A percentile compares a stretch with the other conserved stretches of the same genome.
phyloP scores from a whole-genome alignment of 2,113 vertebrate species.

The Crypturellus undulatus region DNA sequence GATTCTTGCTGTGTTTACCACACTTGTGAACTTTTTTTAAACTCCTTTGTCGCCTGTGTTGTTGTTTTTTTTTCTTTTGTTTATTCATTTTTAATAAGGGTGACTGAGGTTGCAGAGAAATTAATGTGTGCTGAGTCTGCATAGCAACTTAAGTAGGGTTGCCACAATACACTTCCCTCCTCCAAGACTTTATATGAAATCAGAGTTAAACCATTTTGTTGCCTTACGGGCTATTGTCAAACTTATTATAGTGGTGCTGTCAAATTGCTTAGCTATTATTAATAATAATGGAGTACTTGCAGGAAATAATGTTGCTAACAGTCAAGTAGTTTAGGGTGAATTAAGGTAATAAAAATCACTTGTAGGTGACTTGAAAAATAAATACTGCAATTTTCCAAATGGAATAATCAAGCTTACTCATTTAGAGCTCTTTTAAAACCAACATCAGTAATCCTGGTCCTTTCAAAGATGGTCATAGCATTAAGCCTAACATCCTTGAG shows the following conservation, averaged over 20 bases:
- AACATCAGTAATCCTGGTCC: background rate
- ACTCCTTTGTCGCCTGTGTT: conserved; percentile 88
- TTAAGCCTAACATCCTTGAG: background rate
- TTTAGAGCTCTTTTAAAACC: background rate
- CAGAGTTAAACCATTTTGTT: conserved; percentile 7
- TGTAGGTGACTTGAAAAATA: conserved; percentile 11
- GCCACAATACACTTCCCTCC: conserved; percentile 84
- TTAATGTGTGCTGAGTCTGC: conserved; percentile 94
- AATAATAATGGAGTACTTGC: background rate
- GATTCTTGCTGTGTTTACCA: conserved; percentile 90
- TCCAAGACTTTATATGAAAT: conserved; percentile 17
- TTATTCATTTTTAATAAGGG: conserved; percentile 85
- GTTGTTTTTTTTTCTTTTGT: conserved; percentile 67
- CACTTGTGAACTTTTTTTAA: conserved; percentile 85
- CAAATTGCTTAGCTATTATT: conserved; percentile 39
- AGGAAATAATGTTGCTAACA: conserved; percentile 58
- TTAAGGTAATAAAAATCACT: background rate
- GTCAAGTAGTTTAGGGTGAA: background rate
- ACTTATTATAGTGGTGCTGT: background rate
- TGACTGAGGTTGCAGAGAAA: conserved; percentile 91
- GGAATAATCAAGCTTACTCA: background rate
- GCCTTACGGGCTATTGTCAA: conserved; percentile 16
- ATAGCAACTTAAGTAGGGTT: conserved; percentile 91
- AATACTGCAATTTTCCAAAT: background rate
- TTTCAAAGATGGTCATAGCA: background rate